Percentiles rank a stretch among this genome's conserved stretches.
phyloP scores from a whole-genome alignment of 1,140 invertebrate species.

The Sitobion miscanthi region DNA sequence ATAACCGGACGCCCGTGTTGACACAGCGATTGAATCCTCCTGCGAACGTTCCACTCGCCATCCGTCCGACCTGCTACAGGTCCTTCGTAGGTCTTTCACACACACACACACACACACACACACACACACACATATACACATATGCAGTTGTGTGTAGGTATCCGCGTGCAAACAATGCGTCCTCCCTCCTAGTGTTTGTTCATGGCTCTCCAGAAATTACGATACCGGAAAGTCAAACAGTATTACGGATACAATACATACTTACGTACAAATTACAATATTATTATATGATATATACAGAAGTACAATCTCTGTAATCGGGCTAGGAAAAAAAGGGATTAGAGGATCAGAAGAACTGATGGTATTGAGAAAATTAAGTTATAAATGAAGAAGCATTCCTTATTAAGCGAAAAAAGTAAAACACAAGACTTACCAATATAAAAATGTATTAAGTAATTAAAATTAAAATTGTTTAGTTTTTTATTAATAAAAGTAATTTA shows the following conservation, averaged over 20 bases:
- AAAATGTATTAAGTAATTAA: neutral
- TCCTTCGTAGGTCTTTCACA: neutral
- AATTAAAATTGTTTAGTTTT: neutral
- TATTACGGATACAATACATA: neutral
- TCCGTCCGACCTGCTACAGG: neutral
- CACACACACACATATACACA: neutral
- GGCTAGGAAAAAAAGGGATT: neutral
- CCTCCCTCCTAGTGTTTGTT: neutral
- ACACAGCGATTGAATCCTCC: slow-evolving; percentile 30
- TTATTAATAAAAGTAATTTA: neutral
- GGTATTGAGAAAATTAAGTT: neutral
- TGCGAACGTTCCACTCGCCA: neutral
- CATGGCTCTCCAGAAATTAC: slow-evolving; percentile 48
- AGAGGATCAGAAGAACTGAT: neutral
- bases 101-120: too few species aligned
- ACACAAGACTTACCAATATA: neutral
- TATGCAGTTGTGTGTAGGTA: neutral
- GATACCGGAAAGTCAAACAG: slow-evolving; percentile 52
- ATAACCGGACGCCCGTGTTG: neutral
- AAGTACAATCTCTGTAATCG: neutral
- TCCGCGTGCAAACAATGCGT: neutral
- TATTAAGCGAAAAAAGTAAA: too few species aligned
- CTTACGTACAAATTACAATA: neutral
- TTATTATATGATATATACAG: neutral
- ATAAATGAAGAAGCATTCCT: neutral